Evolutionary conservation across 2,113 vertebrate species (phyloP), one percentile per base, ranked within the genome.

Genomic region (Tachysurus fulvidraco): DNA sequence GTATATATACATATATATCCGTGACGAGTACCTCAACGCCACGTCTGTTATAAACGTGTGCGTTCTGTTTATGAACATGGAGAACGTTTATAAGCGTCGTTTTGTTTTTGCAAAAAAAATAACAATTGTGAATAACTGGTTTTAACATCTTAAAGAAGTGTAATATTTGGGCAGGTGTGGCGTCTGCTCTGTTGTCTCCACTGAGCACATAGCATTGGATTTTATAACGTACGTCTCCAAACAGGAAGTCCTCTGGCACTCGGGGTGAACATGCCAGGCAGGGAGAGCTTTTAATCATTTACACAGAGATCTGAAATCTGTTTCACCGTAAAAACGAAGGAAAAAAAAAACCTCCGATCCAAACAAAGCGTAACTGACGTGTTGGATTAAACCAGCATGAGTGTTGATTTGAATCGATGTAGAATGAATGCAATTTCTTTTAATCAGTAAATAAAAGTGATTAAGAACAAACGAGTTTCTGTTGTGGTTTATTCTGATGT

Each of bases 371-470:
- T 86, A 89, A 91, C 94, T 96, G 96, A 97, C 95, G 96, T 95
- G 93, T 89, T 84, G 93, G 96, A 95, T 89, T 96, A 50, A 97
- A 97, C 95, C 95, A 97, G 96, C 95, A 92, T 67, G 95, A 97
- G 95, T 97, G 95, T 97, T 96, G 95, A 96, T 96, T 93, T 97
- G 96, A 96, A 96, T 96, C 96, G 95, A 96, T 98, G 97, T 97
- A 96, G 97, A 98, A 97, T 97, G 97, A 97, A 97, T 99, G 97
- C 97, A 97, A 97, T 96, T 98, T 98, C 96, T 98, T 99, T 98
- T 98, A 98, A 98, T 97, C 96, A 92, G 96, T 96, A 94, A 99
- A 99, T 99, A 95, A 99, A 99, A 98, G 95, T 95, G 78, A 96
- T 97, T 96, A 94, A 97, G 97, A 91, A 95, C 2, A 65, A 28